Evolutionary conservation across 2,888 invertebrate species (phyloP).

Genomic region (Molanna angustata): DNA sequence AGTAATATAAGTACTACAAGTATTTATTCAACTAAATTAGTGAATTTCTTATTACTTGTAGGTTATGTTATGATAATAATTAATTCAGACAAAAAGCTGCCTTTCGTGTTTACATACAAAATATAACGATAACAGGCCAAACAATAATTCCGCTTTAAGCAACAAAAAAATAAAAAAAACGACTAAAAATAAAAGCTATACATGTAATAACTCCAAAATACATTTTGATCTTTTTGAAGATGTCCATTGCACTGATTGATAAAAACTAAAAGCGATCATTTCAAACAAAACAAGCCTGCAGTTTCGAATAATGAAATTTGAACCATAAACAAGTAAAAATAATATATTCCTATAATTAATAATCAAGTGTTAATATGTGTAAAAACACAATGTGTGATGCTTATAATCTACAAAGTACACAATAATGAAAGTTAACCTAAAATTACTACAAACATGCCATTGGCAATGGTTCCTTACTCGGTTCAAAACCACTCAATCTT

Average conservation of each 20-base stretch:
- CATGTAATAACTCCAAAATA: conserved; percentile 5
- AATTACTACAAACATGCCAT: conserved; percentile 27
- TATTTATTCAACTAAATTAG: conserved; percentile 5
- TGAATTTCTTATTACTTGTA: background rate
- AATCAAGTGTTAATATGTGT: conserved; percentile 23
- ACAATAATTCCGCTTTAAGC: conserved; percentile 14
- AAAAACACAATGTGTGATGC: conserved; percentile 29
- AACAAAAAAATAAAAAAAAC: conserved; percentile 1
- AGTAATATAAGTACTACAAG: conserved; percentile 22
- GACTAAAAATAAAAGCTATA: conserved; percentile 12
- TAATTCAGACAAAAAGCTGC: conserved; percentile 8
- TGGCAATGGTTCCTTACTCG: conserved; percentile 30
- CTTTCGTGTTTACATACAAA: conserved; percentile 8
- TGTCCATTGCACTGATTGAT: conserved; percentile 18
- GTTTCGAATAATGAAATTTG: conserved; percentile 8
- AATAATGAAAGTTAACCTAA: conserved; percentile 31
- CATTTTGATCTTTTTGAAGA: conserved; percentile 6
- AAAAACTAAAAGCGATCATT: conserved; percentile 8
- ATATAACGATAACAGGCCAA: conserved; percentile 1
- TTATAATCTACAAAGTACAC: conserved; percentile 28
- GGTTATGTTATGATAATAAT: background rate
- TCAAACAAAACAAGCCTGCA: conserved; percentile 10
- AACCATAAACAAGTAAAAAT: conserved; percentile 22
- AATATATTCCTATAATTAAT: conserved; percentile 20
- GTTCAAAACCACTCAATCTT: conserved; percentile 26